These are phyloP conservation scores for Polyergus mexicanus DNA, from an alignment of 1,140 invertebrate genomes.

Conservation along the genomic window DNA sequence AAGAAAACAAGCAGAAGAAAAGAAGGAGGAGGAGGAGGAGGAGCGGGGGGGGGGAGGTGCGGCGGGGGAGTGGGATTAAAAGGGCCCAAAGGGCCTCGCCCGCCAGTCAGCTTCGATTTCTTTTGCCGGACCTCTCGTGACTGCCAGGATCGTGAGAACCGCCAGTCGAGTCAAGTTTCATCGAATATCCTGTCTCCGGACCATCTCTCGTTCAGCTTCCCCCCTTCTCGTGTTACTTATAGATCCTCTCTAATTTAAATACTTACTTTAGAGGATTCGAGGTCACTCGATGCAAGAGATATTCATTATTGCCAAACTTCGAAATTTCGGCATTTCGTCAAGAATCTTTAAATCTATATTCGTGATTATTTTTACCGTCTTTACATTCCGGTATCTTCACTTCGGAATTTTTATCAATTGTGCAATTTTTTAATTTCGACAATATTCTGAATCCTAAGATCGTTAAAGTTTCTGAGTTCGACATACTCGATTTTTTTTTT, in stretches of 20 bases:
- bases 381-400: neutral
- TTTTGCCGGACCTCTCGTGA: constrained; percentile 65
- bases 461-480: no score
- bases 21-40: neutral
- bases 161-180: constrained; percentile 45
- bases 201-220: constrained; percentile 6
- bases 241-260: constrained; percentile 17
- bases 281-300: neutral
- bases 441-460: neutral
- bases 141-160: constrained; percentile 59
- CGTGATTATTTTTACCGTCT: neutral
- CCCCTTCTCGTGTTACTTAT: constrained; percentile 16
- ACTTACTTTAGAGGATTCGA: neutral
- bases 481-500: neutral
- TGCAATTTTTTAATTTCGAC: neutral
- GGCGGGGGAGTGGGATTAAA: no score
- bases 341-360: neutral
- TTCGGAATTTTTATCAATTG: neutral
- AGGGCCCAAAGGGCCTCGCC: constrained; percentile 10
- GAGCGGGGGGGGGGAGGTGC: no score
- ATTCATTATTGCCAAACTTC: neutral
- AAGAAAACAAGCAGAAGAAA: constrained; percentile 32
- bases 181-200: constrained; percentile 34
- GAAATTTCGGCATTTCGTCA: neutral
- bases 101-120: constrained; percentile 64